Evolutionary conservation across 1,140 invertebrate genomes (phyloP).

Genomic region (Daktulosphaira vitifoliae): DNA sequence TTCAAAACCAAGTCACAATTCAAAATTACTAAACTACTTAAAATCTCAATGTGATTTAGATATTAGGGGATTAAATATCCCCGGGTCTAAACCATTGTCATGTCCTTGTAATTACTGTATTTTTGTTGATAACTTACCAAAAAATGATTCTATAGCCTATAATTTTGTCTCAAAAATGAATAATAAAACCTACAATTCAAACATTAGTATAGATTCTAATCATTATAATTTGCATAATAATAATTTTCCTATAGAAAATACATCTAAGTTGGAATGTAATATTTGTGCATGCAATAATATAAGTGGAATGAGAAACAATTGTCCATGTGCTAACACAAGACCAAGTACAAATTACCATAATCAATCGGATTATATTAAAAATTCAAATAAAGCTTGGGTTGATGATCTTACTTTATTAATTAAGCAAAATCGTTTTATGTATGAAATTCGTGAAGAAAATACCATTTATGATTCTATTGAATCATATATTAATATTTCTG

Average conservation of each 20-base stretch:
- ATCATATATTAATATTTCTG: no score
- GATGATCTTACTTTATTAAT: not conserved
- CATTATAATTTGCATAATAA: not conserved
- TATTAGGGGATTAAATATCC: no score
- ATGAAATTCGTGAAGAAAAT: not conserved
- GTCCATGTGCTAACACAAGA: not conserved
- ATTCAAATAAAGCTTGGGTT: not conserved
- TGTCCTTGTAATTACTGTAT: not conserved
- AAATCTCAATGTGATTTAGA: no score
- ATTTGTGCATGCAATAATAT: not conserved
- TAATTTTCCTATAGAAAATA: not conserved
- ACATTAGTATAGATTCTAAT: not conserved
- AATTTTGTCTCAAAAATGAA: no score
- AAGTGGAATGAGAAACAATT: not conserved
- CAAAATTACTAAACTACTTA: no score
- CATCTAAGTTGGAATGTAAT: not conserved
- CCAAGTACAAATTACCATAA: not conserved
- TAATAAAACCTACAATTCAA: not conserved
- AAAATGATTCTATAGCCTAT: not conserved
- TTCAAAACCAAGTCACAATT: no score
- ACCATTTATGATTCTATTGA: not conserved
- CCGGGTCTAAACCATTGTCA: not conserved
- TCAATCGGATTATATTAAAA: not conserved
- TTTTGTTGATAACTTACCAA: not conserved
- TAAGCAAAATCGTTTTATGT: not conserved